Percentiles rank a stretch among this genome's conserved stretches.
These are phyloP conservation scores for Cyprinodon variegatus DNA, from an alignment of 2,113 vertebrate genomes.

Conservation along the genomic window DNA sequence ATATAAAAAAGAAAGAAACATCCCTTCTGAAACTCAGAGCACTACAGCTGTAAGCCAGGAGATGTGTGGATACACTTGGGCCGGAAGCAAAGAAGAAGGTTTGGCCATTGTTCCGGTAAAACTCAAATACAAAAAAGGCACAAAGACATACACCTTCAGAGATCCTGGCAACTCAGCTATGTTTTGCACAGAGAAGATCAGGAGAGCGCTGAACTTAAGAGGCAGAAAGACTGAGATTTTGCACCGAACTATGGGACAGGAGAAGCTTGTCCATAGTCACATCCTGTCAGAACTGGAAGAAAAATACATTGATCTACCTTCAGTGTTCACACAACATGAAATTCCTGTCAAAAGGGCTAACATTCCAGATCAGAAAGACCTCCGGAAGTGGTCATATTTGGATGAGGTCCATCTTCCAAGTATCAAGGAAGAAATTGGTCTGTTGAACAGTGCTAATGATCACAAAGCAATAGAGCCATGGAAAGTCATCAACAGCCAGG, in stretches of 20 bases:
- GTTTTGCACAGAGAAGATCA: not conserved
- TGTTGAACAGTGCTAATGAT: not conserved
- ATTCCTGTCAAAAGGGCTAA: no score
- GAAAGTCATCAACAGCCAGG: not conserved
- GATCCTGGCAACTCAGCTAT: not conserved
- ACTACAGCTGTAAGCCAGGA: not conserved
- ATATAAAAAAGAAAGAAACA: not conserved
- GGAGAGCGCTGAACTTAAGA: not conserved
- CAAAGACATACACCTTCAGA: not conserved
- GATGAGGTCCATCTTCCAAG: no score
- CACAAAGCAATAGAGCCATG: not conserved
- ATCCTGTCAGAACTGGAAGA: not conserved
- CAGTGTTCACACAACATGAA: not conserved
- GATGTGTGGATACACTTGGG: not conserved
- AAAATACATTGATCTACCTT: not conserved
- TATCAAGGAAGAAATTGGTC: no score
- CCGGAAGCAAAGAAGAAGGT: not conserved
- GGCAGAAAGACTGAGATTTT: not conserved
- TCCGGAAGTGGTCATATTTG: no score
- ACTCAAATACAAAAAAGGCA: not conserved
- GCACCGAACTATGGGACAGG: not conserved
- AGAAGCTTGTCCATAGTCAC: slow-evolving; percentile 4
- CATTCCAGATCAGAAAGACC: no score
- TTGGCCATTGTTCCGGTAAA: not conserved
- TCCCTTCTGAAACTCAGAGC: not conserved